Evolutionary conservation across 2,113 vertebrate species (phyloP).

Genomic region (Spermophilus dauricus): DNA sequence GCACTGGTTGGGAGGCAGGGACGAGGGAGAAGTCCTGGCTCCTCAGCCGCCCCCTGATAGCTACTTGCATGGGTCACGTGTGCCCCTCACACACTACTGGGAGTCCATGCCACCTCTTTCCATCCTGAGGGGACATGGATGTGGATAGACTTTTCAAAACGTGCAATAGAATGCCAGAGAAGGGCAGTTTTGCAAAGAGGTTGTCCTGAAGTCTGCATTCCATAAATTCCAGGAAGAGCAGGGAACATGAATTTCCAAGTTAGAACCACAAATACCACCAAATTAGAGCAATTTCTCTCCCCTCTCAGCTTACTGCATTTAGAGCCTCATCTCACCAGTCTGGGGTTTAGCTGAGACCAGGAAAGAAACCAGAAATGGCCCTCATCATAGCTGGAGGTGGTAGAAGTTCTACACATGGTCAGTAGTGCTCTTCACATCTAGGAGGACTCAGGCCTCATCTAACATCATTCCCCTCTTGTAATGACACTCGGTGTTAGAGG

Average conservation of each 20-base stretch:
- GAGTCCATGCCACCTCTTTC: not conserved
- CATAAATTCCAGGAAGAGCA: not conserved
- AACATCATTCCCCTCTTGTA: not conserved
- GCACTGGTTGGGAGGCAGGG: no score
- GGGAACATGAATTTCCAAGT: not conserved
- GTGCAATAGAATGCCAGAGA: not conserved
- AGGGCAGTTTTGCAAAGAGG: not conserved
- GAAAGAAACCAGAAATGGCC: not conserved
- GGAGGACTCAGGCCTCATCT: not conserved
- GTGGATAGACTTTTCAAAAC: not conserved
- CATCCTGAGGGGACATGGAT: not conserved
- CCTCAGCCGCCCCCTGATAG: not conserved
- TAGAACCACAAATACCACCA: not conserved
- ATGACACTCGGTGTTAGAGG: not conserved
- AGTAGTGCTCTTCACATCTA: not conserved
- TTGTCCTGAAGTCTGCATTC: not conserved
- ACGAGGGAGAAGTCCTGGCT: no score
- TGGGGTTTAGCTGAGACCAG: not conserved
- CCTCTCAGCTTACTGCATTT: not conserved
- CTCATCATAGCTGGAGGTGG: accelerated
- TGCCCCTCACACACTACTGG: not conserved
- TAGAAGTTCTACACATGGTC: accelerated
- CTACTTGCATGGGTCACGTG: not conserved
- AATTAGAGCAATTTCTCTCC: not conserved
- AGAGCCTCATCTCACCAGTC: not conserved